Conservation (phyloP, 2,888 invertebrate genomes). For the Lasioglossum villosulum region DNA sequence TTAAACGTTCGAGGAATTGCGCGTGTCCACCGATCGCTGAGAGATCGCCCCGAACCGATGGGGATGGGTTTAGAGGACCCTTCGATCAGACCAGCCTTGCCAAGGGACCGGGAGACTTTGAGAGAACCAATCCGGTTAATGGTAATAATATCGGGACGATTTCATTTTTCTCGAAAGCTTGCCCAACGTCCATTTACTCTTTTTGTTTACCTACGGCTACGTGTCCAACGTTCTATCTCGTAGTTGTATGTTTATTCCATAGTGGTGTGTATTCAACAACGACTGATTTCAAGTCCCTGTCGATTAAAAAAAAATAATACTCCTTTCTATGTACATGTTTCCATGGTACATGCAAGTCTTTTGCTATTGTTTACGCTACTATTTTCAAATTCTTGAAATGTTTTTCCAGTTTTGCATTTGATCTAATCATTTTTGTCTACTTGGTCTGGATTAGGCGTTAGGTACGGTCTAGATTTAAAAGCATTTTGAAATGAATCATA, state of each 20-base stretch:
- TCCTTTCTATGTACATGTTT: too few relatives aligned
- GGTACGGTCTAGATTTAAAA: too few relatives aligned
- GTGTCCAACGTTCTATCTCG: neutral
- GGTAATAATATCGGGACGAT: conserved; percentile 31
- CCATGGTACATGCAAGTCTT: too few relatives aligned
- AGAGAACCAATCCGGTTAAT: conserved; percentile 33
- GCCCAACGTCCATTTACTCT: neutral
- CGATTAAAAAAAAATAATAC: too few relatives aligned
- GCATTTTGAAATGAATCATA: too few relatives aligned
- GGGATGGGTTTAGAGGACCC: conserved; percentile 8
- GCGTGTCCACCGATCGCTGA: conserved; percentile 37
- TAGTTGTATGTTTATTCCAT: neutral
- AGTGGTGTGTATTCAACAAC: neutral
- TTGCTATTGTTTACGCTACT: too few relatives aligned
- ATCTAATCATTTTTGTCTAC: too few relatives aligned
- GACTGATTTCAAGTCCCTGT: neutral
- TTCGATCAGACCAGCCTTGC: neutral
- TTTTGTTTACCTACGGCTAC: neutral
- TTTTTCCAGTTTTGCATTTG: too few relatives aligned
- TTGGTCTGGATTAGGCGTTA: too few relatives aligned
- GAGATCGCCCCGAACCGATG: conserved; percentile 21
- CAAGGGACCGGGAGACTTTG: conserved; percentile 8
- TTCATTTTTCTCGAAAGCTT: conserved; percentile 12
- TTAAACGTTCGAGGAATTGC: conserved; percentile 75
- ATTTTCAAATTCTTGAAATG: too few relatives aligned